phyloP scores from a whole-genome alignment of 2,888 invertebrate species.

The Caenorhabditis plicata region DNA sequence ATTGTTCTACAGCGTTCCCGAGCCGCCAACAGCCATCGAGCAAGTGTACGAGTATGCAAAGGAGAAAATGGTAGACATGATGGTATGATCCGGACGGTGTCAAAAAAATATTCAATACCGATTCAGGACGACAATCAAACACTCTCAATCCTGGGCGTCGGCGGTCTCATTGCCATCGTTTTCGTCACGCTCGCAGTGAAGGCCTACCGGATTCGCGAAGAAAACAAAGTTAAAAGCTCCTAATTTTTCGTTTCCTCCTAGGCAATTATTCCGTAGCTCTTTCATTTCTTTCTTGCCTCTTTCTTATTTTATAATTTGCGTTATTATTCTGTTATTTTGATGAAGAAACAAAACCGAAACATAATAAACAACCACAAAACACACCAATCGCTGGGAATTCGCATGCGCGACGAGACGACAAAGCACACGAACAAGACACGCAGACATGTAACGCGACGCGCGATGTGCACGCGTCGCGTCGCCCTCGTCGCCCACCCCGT shows the following conservation, averaged over 20 bases:
- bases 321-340: background rate
- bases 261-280: background rate
- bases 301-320: background rate
- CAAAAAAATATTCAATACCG: background rate
- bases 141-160: constrained; percentile 58
- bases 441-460: too few species aligned
- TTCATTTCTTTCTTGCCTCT: background rate
- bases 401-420: too few species aligned
- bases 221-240: constrained; percentile 29
- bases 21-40: constrained; percentile 65
- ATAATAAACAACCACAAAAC: too few species aligned
- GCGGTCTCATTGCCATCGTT: constrained; percentile 60
- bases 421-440: too few species aligned
- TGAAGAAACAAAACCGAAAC: too few species aligned
- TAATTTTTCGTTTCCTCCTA: constrained; percentile 9
- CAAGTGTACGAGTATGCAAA: constrained; percentile 64
- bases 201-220: constrained; percentile 54
- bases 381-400: too few species aligned
- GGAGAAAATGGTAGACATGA: constrained; percentile 56
- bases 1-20: constrained; percentile 56
- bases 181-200: constrained; percentile 59
- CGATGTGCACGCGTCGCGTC: too few species aligned
- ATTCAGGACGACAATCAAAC: constrained; percentile 63
- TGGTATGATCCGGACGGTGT: constrained; percentile 36
- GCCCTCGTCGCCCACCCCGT: too few species aligned